Evolutionary conservation across 2,797 vertebrate species (phyloP).

Genomic region (Cirrhinus molitorella): DNA sequence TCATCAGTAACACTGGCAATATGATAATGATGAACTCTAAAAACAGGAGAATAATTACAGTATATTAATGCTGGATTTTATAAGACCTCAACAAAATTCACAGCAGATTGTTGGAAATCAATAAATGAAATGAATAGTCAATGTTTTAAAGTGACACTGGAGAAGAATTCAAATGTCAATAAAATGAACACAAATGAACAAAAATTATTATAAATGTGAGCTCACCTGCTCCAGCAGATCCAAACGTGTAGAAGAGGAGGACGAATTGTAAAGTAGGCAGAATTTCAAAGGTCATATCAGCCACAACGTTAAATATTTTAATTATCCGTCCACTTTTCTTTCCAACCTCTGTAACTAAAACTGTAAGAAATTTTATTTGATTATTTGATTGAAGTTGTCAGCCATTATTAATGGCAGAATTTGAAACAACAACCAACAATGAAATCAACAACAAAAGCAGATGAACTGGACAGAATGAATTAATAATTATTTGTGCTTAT

Average conservation of each 20-base stretch:
- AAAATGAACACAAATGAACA: not conserved
- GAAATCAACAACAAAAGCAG: not conserved
- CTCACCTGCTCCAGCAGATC: not conserved
- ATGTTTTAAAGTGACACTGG: not conserved
- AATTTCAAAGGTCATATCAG: not conserved
- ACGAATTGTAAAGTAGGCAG: slow-evolving; percentile 2
- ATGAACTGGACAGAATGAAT: not conserved
- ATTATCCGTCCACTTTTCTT: not conserved
- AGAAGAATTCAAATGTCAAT: not conserved
- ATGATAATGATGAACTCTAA: not conserved
- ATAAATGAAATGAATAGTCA: not conserved
- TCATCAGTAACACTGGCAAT: not conserved
- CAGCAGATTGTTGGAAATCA: not conserved
- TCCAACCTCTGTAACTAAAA: not conserved
- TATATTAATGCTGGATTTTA: not conserved
- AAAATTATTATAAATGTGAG: not conserved
- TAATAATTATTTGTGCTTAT: too few relatives aligned
- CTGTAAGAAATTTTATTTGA: not conserved
- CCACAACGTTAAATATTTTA: not conserved
- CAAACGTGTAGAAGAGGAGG: not conserved
- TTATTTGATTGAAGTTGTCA: not conserved
- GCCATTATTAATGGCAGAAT: not conserved
- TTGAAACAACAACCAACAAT: too few relatives aligned
- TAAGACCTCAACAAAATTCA: not conserved
- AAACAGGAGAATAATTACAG: not conserved